Conservation (phyloP, 2,888 invertebrate species). For the Lucinisca nassula region DNA sequence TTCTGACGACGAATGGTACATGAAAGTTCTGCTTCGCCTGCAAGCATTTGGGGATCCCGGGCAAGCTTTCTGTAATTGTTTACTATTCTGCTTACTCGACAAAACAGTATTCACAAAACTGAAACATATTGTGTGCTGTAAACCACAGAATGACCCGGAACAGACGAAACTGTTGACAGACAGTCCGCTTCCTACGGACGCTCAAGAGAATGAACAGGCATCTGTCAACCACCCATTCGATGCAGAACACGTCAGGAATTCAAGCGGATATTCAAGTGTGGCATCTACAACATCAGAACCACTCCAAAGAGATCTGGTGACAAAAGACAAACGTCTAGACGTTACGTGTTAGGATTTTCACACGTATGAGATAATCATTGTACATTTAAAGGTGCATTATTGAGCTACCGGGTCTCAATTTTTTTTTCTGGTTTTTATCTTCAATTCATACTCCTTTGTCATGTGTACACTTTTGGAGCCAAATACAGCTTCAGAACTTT, state of each 20-base stretch:
- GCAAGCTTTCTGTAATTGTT: slow-evolving; percentile 62
- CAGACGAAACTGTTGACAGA: not conserved
- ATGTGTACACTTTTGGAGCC: too few relatives aligned
- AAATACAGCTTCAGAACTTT: too few relatives aligned
- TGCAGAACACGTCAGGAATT: not conserved
- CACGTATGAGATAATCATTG: not conserved
- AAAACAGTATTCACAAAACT: slow-evolving; percentile 34
- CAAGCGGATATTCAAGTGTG: not conserved
- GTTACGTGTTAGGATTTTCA: not conserved
- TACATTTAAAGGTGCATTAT: too few relatives aligned
- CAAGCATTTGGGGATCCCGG: slow-evolving; percentile 66
- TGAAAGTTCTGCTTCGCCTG: slow-evolving; percentile 40
- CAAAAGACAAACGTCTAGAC: not conserved
- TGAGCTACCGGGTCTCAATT: too few relatives aligned
- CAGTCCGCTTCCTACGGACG: not conserved
- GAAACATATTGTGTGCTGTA: not conserved
- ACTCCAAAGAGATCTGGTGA: not conserved
- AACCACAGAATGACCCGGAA: not conserved
- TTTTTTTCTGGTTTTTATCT: too few relatives aligned
- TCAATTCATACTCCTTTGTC: too few relatives aligned
- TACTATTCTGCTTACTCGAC: slow-evolving; percentile 68
- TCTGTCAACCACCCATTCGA: not conserved
- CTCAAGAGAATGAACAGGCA: not conserved
- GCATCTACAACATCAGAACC: not conserved
- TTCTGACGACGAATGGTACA: not conserved